A percentile compares a stretch with the other conserved stretches of the same genome.
Evolutionary conservation across 2,797 vertebrate genomes (phyloP).

Genomic region (Melanogrammus aeglefinus): DNA sequence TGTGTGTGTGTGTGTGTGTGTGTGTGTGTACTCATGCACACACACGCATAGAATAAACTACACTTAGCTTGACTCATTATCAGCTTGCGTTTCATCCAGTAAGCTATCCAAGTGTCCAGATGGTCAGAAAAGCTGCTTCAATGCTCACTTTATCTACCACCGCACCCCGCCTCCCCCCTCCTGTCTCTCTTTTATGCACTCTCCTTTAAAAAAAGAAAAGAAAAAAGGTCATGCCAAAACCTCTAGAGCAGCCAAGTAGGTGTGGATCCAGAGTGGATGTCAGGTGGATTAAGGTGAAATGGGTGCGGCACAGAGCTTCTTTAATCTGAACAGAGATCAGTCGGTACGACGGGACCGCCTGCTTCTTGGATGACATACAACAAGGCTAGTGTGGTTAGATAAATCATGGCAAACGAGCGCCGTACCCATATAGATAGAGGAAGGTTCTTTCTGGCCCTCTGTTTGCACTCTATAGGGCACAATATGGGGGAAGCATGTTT

Average conservation of each 20-base stretch:
- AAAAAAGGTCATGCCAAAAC: conserved; percentile 53
- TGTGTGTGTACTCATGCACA: conserved; percentile 1
- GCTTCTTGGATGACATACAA: not conserved
- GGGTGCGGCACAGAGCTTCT: conserved; percentile 24
- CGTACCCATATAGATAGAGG: not conserved
- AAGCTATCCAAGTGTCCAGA: conserved; percentile 76
- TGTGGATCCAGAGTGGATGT: conserved; percentile 49
- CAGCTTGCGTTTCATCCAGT: conserved; percentile 72
- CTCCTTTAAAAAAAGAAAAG: conserved; percentile 41
- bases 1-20: conserved; percentile 5
- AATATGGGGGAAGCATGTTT: no score
- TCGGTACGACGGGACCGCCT: not conserved
- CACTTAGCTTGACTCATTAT: conserved; percentile 74
- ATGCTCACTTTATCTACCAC: conserved; percentile 42
- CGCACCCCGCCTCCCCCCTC: conserved; percentile 18
- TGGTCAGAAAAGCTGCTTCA: conserved; percentile 77
- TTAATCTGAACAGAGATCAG: conserved; percentile 42
- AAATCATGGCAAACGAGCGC: not conserved
- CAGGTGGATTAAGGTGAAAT: conserved; percentile 50
- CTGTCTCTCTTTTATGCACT: conserved; percentile 38
- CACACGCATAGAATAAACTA: conserved; percentile 42
- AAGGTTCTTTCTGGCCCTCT: not conserved
- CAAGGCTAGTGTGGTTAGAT: not conserved
- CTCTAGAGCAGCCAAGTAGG: conserved; percentile 46
- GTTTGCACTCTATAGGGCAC: not conserved